Conservation (phyloP, 2,113 vertebrate species). For the Leiothrix lutea region DNA sequence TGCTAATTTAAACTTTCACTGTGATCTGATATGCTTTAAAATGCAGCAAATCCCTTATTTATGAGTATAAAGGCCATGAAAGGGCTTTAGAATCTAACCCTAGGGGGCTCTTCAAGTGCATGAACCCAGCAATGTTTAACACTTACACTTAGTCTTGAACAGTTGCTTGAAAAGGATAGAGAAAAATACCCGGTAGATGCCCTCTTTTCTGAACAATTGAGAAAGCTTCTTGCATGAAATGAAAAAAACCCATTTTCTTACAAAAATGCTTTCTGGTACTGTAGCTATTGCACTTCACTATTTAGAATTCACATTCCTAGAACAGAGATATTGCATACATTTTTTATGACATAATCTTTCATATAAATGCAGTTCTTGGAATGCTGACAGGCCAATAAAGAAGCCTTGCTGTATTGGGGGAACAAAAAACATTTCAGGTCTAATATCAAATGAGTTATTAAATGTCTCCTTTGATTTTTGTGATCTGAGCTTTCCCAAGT, state of each 20-base stretch:
- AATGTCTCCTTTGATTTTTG: slow-evolving; percentile 45
- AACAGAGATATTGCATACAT: slow-evolving; percentile 53
- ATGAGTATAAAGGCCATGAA: slow-evolving; percentile 52
- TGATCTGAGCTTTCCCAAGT: neutral
- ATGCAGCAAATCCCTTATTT: slow-evolving; percentile 62
- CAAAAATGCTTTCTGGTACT: neutral
- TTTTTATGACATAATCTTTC: slow-evolving; percentile 71
- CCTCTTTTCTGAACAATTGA: neutral
- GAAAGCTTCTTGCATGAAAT: neutral
- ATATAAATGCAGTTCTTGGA: slow-evolving; percentile 65
- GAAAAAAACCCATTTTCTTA: neutral
- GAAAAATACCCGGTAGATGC: neutral
- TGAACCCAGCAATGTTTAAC: slow-evolving; percentile 38
- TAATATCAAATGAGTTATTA: slow-evolving; percentile 57
- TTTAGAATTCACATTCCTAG: slow-evolving; percentile 47
- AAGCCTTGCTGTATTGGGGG: slow-evolving; percentile 45
- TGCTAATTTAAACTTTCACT: slow-evolving; percentile 47
- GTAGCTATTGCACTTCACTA: neutral
- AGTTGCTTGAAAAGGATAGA: slow-evolving; percentile 36
- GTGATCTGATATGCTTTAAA: slow-evolving; percentile 52
- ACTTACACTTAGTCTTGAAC: slow-evolving; percentile 17
- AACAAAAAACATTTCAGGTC: slow-evolving; percentile 63
- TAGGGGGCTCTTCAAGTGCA: slow-evolving; percentile 45
- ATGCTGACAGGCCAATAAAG: slow-evolving; percentile 60
- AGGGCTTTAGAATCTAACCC: slow-evolving; percentile 54